These are phyloP conservation scores for Napeogenes inachia DNA, from an alignment of 2,888 invertebrate species.

Conservation along the genomic window DNA sequence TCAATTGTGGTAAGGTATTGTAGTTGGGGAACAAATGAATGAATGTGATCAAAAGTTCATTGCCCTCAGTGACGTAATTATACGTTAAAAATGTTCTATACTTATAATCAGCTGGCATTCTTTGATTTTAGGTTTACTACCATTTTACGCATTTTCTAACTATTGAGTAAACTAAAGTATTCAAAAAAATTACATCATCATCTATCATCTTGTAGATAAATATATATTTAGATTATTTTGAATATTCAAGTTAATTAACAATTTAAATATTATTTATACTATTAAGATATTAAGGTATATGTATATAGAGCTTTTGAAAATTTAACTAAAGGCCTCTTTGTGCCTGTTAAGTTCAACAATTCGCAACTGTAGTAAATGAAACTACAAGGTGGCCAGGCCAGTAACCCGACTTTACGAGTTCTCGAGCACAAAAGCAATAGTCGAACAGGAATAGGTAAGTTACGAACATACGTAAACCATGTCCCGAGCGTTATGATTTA, in stretches of 20 bases:
- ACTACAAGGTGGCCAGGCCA: slow-evolving; percentile 34
- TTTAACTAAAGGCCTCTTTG: too few species aligned
- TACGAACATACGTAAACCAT: slow-evolving; percentile 40
- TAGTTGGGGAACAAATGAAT: slow-evolving; percentile 1
- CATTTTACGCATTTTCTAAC: too few species aligned
- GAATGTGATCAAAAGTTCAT: slow-evolving; percentile 1
- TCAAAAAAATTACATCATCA: too few species aligned
- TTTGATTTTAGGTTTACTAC: too few species aligned
- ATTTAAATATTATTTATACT: too few species aligned
- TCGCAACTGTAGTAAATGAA: slow-evolving; percentile 24
- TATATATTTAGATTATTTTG: too few species aligned
- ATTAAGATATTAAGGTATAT: too few species aligned
- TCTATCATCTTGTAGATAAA: too few species aligned
- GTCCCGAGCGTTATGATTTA: slow-evolving; percentile 61
- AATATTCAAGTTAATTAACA: too few species aligned
- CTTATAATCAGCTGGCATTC: neutral
- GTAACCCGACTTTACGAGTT: slow-evolving; percentile 35
- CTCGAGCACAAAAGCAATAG: slow-evolving; percentile 60
- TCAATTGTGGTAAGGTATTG: neutral
- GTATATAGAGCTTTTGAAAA: too few species aligned
- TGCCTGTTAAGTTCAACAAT: neutral
- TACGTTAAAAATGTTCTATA: neutral
- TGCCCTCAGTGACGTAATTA: neutral
- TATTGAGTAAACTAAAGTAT: too few species aligned
- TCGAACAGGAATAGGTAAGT: slow-evolving; percentile 55